Evolutionary conservation across 2,888 invertebrate genomes (phyloP), one percentile per base, ranked within the genome.

Genomic region (Penaeus monodon): DNA sequence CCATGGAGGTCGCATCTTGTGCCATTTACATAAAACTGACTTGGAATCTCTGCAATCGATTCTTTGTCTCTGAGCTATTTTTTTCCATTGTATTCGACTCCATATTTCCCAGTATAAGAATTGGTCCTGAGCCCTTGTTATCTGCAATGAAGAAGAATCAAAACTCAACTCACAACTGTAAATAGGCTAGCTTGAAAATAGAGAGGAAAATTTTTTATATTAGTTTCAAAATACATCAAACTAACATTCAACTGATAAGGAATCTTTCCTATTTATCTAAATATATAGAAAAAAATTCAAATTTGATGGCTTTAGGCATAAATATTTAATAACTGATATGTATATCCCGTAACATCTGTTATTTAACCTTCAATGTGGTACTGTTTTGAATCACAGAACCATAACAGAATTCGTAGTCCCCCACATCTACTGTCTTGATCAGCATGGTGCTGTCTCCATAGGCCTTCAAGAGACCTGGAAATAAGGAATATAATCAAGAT

Each of bases 351-450:
- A 17, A 57, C 57, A 14, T 17, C 17, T 57, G 17, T 57, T n/a
- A n/a, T 57, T 17, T 57, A 90, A 93, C 93, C 92, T 91, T 93
- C 92, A 64, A 92, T 84, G 90, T 93, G 93, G 91, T 92, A 93
- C 91, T 93, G 93, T 70, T 91, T 91, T n/a, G n/a, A 65, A 93
- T 91, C 73, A 91, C 91, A 90, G 92, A 92, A 29, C 93, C 93
- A 91, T 92, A 93, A 90, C 93, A 93, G 90, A 93, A 92, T 90
- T 93, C 93, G 91, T 93, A 93, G 57, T 92, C 93, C 93, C 93
- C 93, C 93, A 93, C 93, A 88, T 92, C 93, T 90, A 92, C 92
- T 22, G 92, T 92, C 92, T 93, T 91, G 77, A 92, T 90, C 33
- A 93, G 90, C 93, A 93, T 14, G 92, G 92, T 0, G 90, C 91